A percentile compares a stretch with the other conserved stretches of the same genome.
Conservation (phyloP, 2,888 invertebrate genomes). For the Dicranocentrus wangi region DNA sequence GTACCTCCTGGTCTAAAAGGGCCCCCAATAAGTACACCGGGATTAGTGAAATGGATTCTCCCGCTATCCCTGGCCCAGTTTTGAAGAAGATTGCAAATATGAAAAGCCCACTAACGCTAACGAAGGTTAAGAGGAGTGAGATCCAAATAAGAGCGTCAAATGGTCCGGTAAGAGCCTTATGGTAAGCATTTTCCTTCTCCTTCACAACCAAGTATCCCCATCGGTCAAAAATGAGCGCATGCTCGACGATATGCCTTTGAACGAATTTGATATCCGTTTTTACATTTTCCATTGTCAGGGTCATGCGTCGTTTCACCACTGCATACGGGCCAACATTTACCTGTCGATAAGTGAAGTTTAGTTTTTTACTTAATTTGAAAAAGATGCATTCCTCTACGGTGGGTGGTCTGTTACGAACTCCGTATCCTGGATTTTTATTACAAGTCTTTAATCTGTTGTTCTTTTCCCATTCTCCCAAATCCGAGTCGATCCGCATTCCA, state of each 20-base stretch:
- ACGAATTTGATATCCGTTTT: slow-evolving; percentile 4
- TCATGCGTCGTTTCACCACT: neutral
- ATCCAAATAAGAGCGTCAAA: slow-evolving; percentile 35
- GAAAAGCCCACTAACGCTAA: neutral
- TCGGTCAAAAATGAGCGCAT: slow-evolving; percentile 35
- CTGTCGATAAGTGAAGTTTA: slow-evolving; percentile 31
- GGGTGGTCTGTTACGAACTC: slow-evolving; percentile 14
- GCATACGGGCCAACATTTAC: neutral
- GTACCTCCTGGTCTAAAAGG: slow-evolving; percentile 11
- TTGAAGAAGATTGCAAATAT: neutral
- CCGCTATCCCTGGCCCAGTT: neutral
- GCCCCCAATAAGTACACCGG: neutral
- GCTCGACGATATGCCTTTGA: slow-evolving; percentile 14
- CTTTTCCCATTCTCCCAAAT: neutral
- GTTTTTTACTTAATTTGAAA: slow-evolving; percentile 5
- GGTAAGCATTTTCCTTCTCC: neutral
- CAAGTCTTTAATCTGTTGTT: neutral
- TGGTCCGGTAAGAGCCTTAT: slow-evolving; percentile 20
- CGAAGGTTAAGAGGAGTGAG: neutral
- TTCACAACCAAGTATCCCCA: slow-evolving; percentile 39
- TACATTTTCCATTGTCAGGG: neutral
- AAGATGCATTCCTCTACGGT: slow-evolving; percentile 36
- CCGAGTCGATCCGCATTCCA: neutral
- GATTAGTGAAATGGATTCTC: neutral
- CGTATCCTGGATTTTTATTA: neutral